Conservation (phyloP, 2,888 invertebrate species). For the Ophion ellenae region DNA sequence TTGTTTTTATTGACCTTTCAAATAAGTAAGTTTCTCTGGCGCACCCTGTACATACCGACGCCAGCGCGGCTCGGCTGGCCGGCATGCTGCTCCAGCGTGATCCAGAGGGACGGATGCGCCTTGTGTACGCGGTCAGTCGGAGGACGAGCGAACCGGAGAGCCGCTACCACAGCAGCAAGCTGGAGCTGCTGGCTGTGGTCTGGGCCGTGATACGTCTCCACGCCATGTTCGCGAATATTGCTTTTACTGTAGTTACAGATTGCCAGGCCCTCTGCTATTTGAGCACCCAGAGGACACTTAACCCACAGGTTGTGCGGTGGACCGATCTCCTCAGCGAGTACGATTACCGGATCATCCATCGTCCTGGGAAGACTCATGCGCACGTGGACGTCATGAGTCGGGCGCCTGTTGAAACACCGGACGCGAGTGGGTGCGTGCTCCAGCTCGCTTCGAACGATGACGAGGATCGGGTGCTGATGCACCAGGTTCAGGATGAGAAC, state of each 20-base stretch:
- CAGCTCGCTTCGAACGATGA: conserved; percentile 21
- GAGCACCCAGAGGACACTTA: conserved; percentile 66
- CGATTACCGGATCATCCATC: conserved; percentile 55
- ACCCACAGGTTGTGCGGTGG: conserved; percentile 68
- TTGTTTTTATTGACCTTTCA: too few species aligned
- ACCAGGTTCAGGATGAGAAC: not conserved
- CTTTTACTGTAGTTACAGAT: conserved; percentile 68
- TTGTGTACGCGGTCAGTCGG: not conserved
- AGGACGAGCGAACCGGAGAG: too few species aligned
- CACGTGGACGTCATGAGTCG: conserved; percentile 68
- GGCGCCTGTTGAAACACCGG: conserved; percentile 40
- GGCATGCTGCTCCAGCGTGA: not conserved
- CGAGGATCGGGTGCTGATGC: not conserved
- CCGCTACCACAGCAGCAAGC: too few species aligned
- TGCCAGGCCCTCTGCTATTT: conserved; percentile 70
- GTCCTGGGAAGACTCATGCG: conserved; percentile 65
- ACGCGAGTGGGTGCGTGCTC: not conserved
- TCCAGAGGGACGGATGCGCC: not conserved
- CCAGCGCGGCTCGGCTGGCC: conserved; percentile 1
- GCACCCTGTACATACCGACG: conserved; percentile 56
- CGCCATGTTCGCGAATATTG: conserved; percentile 56
- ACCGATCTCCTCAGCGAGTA: conserved; percentile 65
- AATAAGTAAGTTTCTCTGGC: too few species aligned
- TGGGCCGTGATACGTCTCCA: not conserved
- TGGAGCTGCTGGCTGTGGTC: too few species aligned